These are phyloP conservation scores for Sitophilus oryzae DNA, from an alignment of 1,140 invertebrate genomes.

Conservation along the genomic window DNA sequence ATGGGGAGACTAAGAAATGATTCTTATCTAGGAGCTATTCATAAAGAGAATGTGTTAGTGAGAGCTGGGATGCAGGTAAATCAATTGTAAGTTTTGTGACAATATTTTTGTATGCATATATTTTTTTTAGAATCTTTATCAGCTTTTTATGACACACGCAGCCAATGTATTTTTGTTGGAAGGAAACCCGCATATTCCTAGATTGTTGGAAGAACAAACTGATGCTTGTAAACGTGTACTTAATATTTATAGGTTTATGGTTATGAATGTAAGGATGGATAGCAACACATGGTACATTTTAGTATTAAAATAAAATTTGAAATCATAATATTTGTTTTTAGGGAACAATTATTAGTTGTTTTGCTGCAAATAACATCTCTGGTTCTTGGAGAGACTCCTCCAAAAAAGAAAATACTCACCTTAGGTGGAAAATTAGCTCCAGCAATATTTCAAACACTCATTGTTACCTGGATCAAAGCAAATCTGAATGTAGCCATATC, in stretches of 20 bases:
- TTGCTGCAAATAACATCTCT: slow-evolving; percentile 89
- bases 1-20: slow-evolving; percentile 68
- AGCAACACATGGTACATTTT: slow-evolving; percentile 76
- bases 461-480: slow-evolving; percentile 97
- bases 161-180: slow-evolving; percentile 88
- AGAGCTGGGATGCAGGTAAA: slow-evolving; percentile 67
- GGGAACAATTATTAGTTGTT: slow-evolving; percentile 81
- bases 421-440: slow-evolving; percentile 81
- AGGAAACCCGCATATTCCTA: slow-evolving; percentile 51
- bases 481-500: slow-evolving; percentile 83
- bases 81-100: background rate
- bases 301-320: slow-evolving; percentile 11
- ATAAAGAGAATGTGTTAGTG: slow-evolving; percentile 70
- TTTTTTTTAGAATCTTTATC: slow-evolving; percentile 72
- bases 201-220: slow-evolving; percentile 81
- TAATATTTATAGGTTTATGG: slow-evolving; percentile 95
- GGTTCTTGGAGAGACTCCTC: slow-evolving; percentile 72
- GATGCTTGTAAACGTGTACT: slow-evolving; percentile 94
- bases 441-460: slow-evolving; percentile 90
- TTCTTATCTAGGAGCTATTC: slow-evolving; percentile 75
- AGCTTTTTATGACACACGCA: slow-evolving; percentile 92
- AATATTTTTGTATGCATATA: background rate
- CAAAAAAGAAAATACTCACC: slow-evolving; percentile 67
- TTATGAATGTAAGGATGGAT: slow-evolving; percentile 93
- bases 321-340: no score